Conservation (phyloP, 2,797 vertebrate genomes). For the Pitangus sulphuratus region DNA sequence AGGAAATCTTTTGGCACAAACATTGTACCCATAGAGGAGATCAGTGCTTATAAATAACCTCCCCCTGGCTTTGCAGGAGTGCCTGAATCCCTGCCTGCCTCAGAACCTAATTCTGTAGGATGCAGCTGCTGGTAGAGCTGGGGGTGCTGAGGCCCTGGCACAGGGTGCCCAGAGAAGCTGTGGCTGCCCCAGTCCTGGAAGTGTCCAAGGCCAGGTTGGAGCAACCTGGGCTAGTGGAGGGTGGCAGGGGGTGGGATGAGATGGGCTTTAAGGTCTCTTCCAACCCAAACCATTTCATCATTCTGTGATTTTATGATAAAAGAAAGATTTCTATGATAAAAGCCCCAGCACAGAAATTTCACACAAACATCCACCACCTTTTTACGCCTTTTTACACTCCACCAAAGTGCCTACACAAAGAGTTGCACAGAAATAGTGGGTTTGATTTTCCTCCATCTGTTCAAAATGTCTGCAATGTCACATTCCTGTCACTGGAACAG, state of each 20-base stretch:
- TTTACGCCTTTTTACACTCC: background rate
- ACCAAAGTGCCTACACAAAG: background rate
- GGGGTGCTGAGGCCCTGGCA: background rate
- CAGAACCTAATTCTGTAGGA: background rate
- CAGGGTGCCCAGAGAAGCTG: background rate
- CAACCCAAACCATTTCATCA: background rate
- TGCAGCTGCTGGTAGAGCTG: background rate
- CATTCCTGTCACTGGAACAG: background rate
- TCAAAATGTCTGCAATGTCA: background rate
- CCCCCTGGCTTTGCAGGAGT: fast-evolving
- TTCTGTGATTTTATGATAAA: fast-evolving
- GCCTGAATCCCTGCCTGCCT: background rate
- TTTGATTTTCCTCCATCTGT: background rate
- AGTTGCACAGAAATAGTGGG: background rate
- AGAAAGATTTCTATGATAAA: background rate
- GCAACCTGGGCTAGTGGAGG: fast-evolving
- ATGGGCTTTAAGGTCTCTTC: fast-evolving
- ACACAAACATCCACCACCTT: background rate
- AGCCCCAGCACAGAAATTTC: background rate
- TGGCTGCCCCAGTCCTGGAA: background rate
- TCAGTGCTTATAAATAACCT: background rate
- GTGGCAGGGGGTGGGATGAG: fast-evolving
- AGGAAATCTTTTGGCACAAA: background rate
- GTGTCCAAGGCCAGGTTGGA: background rate
- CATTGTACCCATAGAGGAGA: fast-evolving